Conservation (phyloP, 2,888 invertebrate genomes). For the Drosophila niveifrons region DNA sequence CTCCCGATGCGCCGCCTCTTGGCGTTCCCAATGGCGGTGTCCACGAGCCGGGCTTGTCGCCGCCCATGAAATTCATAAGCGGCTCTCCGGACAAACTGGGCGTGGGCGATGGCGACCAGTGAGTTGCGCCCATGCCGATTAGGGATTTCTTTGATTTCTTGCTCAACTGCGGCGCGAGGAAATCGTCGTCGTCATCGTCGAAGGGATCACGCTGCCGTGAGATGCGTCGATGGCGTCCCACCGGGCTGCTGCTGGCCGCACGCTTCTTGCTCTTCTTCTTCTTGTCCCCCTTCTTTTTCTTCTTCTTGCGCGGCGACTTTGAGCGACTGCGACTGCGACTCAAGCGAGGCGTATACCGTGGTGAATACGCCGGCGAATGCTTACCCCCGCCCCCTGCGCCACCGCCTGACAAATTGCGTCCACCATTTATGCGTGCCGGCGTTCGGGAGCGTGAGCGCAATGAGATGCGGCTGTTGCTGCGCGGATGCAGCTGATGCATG, state of each 20-base stretch:
- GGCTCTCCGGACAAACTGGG: constrained; percentile 86
- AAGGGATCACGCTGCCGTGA: constrained; percentile 81
- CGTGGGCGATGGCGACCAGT: constrained; percentile 86
- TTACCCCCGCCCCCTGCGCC: constrained; percentile 16
- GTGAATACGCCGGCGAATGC: constrained; percentile 69
- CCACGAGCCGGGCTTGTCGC: constrained; percentile 86
- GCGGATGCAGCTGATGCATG: constrained; percentile 36
- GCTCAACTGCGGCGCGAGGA: constrained; percentile 68
- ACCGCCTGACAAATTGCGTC: constrained; percentile 51
- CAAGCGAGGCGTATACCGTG: constrained; percentile 83
- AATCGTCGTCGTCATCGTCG: constrained; percentile 68
- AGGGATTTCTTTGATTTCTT: constrained; percentile 78
- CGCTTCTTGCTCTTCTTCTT: constrained; percentile 78
- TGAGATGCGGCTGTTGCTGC: constrained; percentile 67
- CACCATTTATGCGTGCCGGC: constrained; percentile 70
- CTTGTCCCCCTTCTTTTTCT: constrained; percentile 78
- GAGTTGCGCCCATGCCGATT: constrained; percentile 26
- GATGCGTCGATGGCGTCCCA: constrained; percentile 68
- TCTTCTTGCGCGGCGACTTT: constrained; percentile 80
- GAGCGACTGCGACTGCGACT: constrained; percentile 82
- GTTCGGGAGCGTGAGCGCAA: constrained; percentile 83
- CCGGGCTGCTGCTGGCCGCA: constrained; percentile 70
- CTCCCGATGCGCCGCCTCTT: constrained; percentile 47
- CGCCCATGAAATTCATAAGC: constrained; percentile 62
- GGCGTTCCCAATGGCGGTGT: constrained; percentile 87